Base-by-base conservation (phyloP, 2,113 vertebrate species). In the Tylochromis polylepis region DNA sequence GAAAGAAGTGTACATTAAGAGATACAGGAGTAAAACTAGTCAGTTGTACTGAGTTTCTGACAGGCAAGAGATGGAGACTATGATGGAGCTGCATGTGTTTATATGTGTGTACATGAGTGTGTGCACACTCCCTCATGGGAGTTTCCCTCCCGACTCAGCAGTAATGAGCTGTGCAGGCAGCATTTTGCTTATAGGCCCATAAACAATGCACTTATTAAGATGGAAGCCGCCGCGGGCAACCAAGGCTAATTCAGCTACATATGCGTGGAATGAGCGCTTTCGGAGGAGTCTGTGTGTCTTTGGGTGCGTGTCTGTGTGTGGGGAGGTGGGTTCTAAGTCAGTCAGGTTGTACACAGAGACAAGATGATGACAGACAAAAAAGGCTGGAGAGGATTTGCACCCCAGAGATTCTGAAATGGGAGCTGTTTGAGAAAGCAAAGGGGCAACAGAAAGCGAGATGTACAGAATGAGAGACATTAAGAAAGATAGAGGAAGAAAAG, bases 121-220 rank as follows among this genome's bases (percentile, higher is more conserved):
- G 84, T 22, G 59, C 2, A 6, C 3, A 15, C 4, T 46, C 82
- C 62, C 92, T 92, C 83, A 58, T 89, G 93, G 89, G 92, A 93
- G 55, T 87, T 86, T 90, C 85, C 84, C 77, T 86, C 93, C 83
- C 87, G 90, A 94, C 95, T 95, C 93, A 90, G 87, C 91, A 90
- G 91, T 95, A 95, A 95, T 94, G 93, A 95, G 92, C 94, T 92
- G 94, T 90, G 91, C 90, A 92, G 88, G 92, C 93, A 91, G 91
- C 91, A 93, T 94, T 94, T 94, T 94, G 94, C 94, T 91, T 92
- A 92, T 94, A 89, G 92, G 88, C 91, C 92, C 92, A 94, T 95
- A 95, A 95, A 95, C 95, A 95, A 94, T 85, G 57, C 90, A 95
- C 94, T 94, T 95, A 95, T 95, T 94, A 94, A 93, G 92, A 94